Base-by-base conservation (phyloP, 2,113 vertebrate species). In the Romanogobio albipinnatus region DNA sequence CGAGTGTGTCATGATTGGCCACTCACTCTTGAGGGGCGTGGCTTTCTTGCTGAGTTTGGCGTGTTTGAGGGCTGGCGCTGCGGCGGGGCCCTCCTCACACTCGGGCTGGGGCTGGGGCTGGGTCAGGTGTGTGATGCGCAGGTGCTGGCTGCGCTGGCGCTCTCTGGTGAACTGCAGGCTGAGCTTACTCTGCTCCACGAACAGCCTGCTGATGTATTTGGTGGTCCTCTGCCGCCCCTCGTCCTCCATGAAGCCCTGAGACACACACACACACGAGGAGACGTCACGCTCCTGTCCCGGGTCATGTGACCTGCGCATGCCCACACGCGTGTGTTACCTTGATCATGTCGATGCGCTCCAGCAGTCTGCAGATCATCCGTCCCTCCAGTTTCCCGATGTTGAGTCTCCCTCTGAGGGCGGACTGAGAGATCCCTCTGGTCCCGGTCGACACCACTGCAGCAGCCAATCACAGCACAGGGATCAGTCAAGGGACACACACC, bases 181-280 rank as follows among this genome's bases (percentile, higher is more conserved):
- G 22, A 97, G 92, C 85, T 97, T 92, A 0, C 97, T 98, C 85
- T 95, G 93, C 73, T 96, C 94, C 0, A 96, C 97, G 84, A 93
- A 98, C 77, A 92, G 93, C 71, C 97, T 96, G 3, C 97, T 96
- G 87, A 99, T 94, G 76, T 94, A 99, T 83, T 97, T 99, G n/a
- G 96, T 99, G 0, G 96, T 98, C 76, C 98, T 95, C 90, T 99
- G 98, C 1, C 98, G 95, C 36, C 98, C 98, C 90, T 96, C 96
- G 4, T 99, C 98, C 85, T 96, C 97, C 98, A 99, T 97, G 90
- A 99, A 99, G 0, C 97, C 97, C 98, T 99, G 88, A 84, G 43
- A 26, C 9, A 53, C 24, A 56, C 59, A 24, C 17, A 76, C 24
- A 39, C 36, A 88, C 13, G 45, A 10, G 2, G 2, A 85, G 75